phyloP scores from a whole-genome alignment of 2,888 invertebrate genomes.

The Lithophane socia region DNA sequence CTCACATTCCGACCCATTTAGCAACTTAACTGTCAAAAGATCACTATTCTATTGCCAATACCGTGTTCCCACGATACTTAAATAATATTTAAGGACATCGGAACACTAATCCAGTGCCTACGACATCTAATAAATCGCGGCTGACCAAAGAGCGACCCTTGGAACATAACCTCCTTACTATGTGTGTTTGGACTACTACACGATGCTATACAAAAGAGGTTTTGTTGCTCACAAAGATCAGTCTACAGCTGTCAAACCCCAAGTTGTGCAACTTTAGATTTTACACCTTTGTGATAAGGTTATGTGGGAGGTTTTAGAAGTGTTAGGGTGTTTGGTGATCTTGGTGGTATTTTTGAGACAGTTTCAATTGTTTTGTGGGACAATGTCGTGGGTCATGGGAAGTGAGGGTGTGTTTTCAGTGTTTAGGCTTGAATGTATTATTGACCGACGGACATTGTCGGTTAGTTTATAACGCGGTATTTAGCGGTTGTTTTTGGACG shows the following conservation, averaged over 20 bases:
- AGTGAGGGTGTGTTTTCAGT: constrained; percentile 76
- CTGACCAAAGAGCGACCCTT: constrained; percentile 80
- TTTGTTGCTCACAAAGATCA: constrained; percentile 64
- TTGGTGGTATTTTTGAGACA: constrained; percentile 80
- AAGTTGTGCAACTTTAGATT: constrained; percentile 50
- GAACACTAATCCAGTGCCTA: constrained; percentile 78
- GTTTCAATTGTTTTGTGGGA: constrained; percentile 80
- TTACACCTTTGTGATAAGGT: constrained; percentile 57
- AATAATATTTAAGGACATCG: constrained; percentile 70
- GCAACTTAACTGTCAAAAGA: constrained; percentile 56
- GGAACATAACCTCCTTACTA: constrained; percentile 72
- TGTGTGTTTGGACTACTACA: constrained; percentile 81
- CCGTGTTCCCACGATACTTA: constrained; percentile 78
- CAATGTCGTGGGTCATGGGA: constrained; percentile 83
- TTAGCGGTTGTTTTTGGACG: constrained; percentile 73
- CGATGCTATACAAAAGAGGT: constrained; percentile 69
- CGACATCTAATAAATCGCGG: constrained; percentile 75
- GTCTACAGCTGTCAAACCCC: neutral
- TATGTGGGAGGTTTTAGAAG: constrained; percentile 7
- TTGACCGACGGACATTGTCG: constrained; percentile 84
- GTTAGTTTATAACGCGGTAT: constrained; percentile 85
- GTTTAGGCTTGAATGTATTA: constrained; percentile 74
- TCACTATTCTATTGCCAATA: constrained; percentile 40
- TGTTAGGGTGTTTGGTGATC: constrained; percentile 51
- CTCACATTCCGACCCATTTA: constrained; percentile 66